Percentiles rank a stretch among this genome's conserved stretches.
Conservation (phyloP, 23 tunicate species). For the Halocynthia roretzi region DNA sequence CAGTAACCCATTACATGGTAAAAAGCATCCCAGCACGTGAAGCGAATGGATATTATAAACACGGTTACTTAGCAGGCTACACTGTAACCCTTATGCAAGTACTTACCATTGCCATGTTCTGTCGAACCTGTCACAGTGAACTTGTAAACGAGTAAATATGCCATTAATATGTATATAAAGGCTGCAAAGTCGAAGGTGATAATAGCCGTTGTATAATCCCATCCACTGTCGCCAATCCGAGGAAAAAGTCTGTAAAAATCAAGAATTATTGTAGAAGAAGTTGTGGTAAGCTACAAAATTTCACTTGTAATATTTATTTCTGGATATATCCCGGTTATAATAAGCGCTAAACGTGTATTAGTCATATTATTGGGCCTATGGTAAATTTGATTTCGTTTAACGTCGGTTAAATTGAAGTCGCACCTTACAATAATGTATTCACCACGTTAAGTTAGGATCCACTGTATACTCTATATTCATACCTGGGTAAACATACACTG, state of each 20-base stretch:
- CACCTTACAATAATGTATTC: too few relatives aligned
- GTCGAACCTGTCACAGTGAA: constrained; percentile 24
- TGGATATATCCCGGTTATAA: not conserved
- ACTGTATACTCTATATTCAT: not conserved
- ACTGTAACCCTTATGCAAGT: too few relatives aligned
- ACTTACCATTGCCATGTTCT: constrained; percentile 7
- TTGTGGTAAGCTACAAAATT: too few relatives aligned
- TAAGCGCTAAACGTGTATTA: not conserved
- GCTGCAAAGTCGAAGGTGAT: constrained; percentile 62
- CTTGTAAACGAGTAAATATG: constrained; percentile 45
- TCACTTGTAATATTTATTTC: not conserved
- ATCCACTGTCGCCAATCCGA: constrained; percentile 43
- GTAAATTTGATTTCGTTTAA: not conserved
- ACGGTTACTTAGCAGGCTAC: too few relatives aligned
- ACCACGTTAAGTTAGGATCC: too few relatives aligned
- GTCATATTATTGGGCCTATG: not conserved
- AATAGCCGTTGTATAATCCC: constrained; percentile 64
- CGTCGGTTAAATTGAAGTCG: too few relatives aligned
- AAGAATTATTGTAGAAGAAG: not conserved
- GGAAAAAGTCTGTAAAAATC: constrained; percentile 14
- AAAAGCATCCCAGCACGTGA: too few relatives aligned
- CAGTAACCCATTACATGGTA: too few relatives aligned
- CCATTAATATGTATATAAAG: constrained; percentile 53
- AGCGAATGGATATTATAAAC: too few relatives aligned
- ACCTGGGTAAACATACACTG: constrained; percentile 71